Percentiles rank a stretch among this genome's conserved stretches.
These are phyloP conservation scores for Uromys caudimaculatus DNA, from an alignment of 2,797 vertebrate genomes.

Conservation along the genomic window DNA sequence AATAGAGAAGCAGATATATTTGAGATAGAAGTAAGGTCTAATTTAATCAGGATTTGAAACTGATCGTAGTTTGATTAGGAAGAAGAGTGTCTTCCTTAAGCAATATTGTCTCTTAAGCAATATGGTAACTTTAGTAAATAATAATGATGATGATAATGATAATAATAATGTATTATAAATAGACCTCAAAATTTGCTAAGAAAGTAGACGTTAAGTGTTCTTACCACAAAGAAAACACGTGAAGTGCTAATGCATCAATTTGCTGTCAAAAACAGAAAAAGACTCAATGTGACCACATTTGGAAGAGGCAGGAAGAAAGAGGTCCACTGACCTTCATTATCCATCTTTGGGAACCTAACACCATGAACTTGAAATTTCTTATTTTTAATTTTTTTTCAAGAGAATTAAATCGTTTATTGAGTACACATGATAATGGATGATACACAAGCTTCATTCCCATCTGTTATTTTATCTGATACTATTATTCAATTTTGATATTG, in stretches of 20 bases:
- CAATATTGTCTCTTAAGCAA: not conserved
- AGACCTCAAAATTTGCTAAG: not conserved
- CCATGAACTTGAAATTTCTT: not conserved
- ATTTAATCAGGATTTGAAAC: not conserved
- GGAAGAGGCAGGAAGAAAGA: not conserved
- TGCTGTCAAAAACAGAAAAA: not conserved
- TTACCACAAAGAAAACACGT: not conserved
- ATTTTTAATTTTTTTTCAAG: too few species aligned
- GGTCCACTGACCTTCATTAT: too few species aligned
- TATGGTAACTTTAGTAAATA: not conserved
- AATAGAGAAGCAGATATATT: not conserved
- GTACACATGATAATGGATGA: too few species aligned
- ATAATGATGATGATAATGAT: not conserved
- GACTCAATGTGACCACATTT: not conserved
- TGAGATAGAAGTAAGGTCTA: not conserved
- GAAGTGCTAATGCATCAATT: not conserved
- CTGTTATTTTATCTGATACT: too few species aligned
- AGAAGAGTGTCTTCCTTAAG: not conserved
- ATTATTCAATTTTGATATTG: too few species aligned
- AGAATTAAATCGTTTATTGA: too few species aligned
- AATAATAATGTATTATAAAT: not conserved
- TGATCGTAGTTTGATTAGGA: not conserved
- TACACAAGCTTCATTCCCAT: too few species aligned
- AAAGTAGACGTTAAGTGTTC: not conserved
- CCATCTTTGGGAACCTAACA: not conserved